Conservation (phyloP, 2,888 invertebrate genomes). For the Beris morrisii region DNA sequence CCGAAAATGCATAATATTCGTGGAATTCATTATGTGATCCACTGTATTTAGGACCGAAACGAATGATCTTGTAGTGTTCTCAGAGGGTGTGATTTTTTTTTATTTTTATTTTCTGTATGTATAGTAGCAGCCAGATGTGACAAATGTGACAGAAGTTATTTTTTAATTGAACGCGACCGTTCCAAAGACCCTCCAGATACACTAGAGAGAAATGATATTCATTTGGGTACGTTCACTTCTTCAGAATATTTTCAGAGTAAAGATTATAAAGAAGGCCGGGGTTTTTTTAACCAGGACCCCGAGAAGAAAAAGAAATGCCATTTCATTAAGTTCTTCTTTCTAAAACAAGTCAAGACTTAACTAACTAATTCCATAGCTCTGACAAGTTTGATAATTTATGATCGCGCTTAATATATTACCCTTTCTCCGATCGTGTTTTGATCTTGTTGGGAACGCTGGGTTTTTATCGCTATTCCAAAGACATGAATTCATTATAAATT, state of each 20-base stretch:
- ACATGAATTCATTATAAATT: no score
- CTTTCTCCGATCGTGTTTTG: slow-evolving; percentile 16
- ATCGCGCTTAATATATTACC: slow-evolving; percentile 19
- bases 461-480: no score
- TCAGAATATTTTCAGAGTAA: no score
- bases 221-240: slow-evolving; percentile 9
- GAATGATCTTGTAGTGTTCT: no score
- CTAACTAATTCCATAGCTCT: slow-evolving; percentile 17
- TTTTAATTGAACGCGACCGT: slow-evolving; percentile 36
- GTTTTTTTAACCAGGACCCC: slow-evolving; percentile 8
- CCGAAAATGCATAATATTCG: no score
- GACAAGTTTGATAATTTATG: slow-evolving; percentile 20
- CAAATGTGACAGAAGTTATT: slow-evolving; percentile 41
- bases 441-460: no score
- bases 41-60: no score
- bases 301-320: slow-evolving; percentile 8
- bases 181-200: background rate
- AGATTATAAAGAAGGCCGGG: background rate
- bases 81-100: no score
- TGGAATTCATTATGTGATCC: no score
- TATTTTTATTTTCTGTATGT: no score
- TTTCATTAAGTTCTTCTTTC: slow-evolving; percentile 15
- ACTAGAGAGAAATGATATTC: slow-evolving; percentile 1
- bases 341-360: slow-evolving; percentile 16
- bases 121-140: slow-evolving; percentile 34